Conservation (phyloP, 2,888 invertebrate species). For the Coremacera marginata region DNA sequence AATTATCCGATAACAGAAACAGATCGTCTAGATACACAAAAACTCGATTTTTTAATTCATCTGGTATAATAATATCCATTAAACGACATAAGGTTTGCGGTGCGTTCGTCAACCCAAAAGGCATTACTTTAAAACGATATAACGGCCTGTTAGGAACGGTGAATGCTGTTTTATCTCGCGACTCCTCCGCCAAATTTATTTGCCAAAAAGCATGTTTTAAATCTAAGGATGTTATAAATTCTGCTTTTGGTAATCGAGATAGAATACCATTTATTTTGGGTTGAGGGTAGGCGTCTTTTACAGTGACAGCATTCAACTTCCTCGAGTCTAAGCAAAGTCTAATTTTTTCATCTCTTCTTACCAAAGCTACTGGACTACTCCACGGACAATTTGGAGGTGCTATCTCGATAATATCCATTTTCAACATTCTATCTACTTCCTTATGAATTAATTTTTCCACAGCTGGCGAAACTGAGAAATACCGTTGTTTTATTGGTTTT, state of each 20-base stretch:
- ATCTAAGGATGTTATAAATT: slow-evolving; percentile 41
- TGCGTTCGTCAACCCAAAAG: slow-evolving; percentile 42
- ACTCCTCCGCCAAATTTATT: slow-evolving; percentile 34
- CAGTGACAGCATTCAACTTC: slow-evolving; percentile 52
- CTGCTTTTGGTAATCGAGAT: slow-evolving; percentile 38
- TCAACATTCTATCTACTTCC: slow-evolving; percentile 55
- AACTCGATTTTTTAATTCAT: slow-evolving; percentile 35
- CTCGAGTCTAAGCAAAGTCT: slow-evolving; percentile 55
- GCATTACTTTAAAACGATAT: no score
- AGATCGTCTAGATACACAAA: slow-evolving; percentile 46
- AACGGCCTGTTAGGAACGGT: slow-evolving; percentile 45
- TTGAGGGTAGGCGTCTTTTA: slow-evolving; percentile 37
- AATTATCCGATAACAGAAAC: slow-evolving; percentile 25
- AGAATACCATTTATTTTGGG: slow-evolving; percentile 43
- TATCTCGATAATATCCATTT: slow-evolving; percentile 51
- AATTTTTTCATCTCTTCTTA: slow-evolving; percentile 48
- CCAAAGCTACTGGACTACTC: slow-evolving; percentile 54
- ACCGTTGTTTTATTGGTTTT: slow-evolving; percentile 41
- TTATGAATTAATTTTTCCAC: slow-evolving; percentile 37
- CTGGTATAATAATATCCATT: slow-evolving; percentile 42
- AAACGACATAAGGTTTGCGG: slow-evolving; percentile 40
- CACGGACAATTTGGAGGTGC: slow-evolving; percentile 48
- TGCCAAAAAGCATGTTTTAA: no score
- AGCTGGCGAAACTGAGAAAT: slow-evolving; percentile 41
- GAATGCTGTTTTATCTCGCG: slow-evolving; percentile 42